Base-by-base conservation (phyloP, 2,888 invertebrate species). In the Psylliodes chrysocephalus region DNA sequence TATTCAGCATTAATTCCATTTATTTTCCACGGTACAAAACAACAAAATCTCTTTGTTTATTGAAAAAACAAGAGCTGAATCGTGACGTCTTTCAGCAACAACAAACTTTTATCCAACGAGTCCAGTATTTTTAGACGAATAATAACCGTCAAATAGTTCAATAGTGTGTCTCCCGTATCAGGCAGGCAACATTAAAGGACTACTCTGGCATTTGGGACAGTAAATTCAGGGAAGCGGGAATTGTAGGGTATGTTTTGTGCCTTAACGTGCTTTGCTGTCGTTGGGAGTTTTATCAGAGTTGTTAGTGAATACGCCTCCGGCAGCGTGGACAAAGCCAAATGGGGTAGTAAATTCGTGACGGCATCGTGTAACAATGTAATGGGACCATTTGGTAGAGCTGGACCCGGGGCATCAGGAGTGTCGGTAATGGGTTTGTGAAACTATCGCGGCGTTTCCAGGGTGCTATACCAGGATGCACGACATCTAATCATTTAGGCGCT, bases 291-390 rank as follows among this genome's bases (percentile, higher is more conserved):
- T 72, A 72, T 72, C 71, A 66, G 69, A 49, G 49, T 49, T 49
- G 71, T 71, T 71, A 68, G 71, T 69, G 72, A 70, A 71, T 71
- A 67, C 70, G 69, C 71, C 68, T 60, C 42, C 60, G 73, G 71
- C 52, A 71, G 69, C 68, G 71, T 67, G 74, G 74, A 75, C 75
- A 75, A 75, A 73, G 74, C 75, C 73, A 74, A 75, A 75, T 74
- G 75, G 75, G 71, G 72, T 60, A 67, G 74, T 75, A 75, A 75
- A 75, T 75, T 74, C 69, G 62, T 60, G 64, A 67, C 62, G 66
- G 72, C 70, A 70, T 71, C 71, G 68, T 72, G 72, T 73, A 71
- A 75, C 72, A 73, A 72, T 74, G 73, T 73, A 73, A 75, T 74
- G 66, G 71, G 69, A 68, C 67, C 64, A 67, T 70, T 49, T 19